phyloP scores from a whole-genome alignment of 2,797 vertebrate genomes.

The Tadarida brasiliensis region DNA sequence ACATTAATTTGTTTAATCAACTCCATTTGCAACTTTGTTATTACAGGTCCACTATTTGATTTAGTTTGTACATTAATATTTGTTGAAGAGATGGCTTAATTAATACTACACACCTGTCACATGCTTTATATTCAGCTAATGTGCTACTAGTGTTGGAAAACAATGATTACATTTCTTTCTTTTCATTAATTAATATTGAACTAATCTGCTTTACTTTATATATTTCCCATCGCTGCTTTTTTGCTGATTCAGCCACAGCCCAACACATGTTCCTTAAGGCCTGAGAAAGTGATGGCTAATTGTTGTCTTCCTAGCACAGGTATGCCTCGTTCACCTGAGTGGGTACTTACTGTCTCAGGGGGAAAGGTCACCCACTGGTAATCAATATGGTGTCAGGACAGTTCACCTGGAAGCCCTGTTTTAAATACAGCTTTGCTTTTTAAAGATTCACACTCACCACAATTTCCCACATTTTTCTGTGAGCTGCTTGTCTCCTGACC shows the following conservation, averaged over 20 bases:
- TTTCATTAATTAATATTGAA: neutral
- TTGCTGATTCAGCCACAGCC: constrained; percentile 8
- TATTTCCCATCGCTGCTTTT: constrained; percentile 35
- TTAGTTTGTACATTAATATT: neutral
- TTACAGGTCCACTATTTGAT: neutral
- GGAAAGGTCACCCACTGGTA: constrained; percentile 62
- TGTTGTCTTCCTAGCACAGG: neutral
- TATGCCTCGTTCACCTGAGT: constrained; percentile 57
- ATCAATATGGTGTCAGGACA: constrained; percentile 26
- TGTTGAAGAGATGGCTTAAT: constrained; percentile 29
- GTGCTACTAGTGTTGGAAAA: neutral
- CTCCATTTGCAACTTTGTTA: neutral
- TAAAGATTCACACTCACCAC: neutral
- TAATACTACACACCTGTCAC: neutral
- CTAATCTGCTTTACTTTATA: neutral
- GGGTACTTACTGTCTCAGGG: constrained; percentile 65
- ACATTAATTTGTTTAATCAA: neutral
- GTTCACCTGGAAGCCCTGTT: neutral
- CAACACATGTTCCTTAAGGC: neutral
- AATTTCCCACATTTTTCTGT: neutral
- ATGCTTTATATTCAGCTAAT: neutral
- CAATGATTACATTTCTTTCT: neutral
- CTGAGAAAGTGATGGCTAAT: neutral
- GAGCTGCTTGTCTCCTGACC: constrained; percentile 57
- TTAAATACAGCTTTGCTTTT: constrained; percentile 15